A percentile compares a stretch with the other conserved stretches of the same genome.
Evolutionary conservation across 2,113 vertebrate genomes (phyloP).

Genomic region (Thalassoma bifasciatum): DNA sequence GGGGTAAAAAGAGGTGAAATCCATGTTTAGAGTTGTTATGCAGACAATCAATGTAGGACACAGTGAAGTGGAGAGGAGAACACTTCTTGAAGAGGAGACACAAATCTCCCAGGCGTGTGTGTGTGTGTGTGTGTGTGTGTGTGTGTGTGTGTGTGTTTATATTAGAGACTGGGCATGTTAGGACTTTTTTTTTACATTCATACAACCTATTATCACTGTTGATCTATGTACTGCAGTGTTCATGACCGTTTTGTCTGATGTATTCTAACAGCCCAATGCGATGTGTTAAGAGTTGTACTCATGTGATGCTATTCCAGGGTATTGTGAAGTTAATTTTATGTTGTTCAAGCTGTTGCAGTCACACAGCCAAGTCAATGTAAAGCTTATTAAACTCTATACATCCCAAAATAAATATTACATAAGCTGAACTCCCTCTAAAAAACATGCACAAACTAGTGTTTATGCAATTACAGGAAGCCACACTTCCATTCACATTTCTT

Average conservation of each 20-base stretch:
- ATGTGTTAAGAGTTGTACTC: not conserved
- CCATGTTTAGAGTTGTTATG: slow-evolving; percentile 36
- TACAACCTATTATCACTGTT: not conserved
- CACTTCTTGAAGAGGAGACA: slow-evolving; percentile 32
- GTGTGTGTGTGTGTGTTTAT: too few species aligned
- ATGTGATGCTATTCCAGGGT: too few species aligned
- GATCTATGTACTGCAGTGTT: not conserved
- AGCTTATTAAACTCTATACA: not conserved
- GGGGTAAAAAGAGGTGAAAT: slow-evolving; percentile 14
- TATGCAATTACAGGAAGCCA: not conserved
- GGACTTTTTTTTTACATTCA: slow-evolving; percentile 3
- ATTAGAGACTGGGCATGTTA: not conserved
- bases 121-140: not conserved
- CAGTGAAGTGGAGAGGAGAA: slow-evolving; percentile 23
- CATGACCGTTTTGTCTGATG: not conserved
- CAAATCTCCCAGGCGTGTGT: slow-evolving; percentile 21
- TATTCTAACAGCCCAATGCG: not conserved
- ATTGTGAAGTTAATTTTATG: too few species aligned
- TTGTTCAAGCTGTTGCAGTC: too few species aligned
- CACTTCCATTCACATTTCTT: not conserved
- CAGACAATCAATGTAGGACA: slow-evolving; percentile 47
- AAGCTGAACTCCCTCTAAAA: not conserved
- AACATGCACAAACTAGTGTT: not conserved
- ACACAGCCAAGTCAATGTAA: not conserved
- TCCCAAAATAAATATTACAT: not conserved